Conservation (phyloP, 2,888 invertebrate species). For the Melieria omissa region DNA sequence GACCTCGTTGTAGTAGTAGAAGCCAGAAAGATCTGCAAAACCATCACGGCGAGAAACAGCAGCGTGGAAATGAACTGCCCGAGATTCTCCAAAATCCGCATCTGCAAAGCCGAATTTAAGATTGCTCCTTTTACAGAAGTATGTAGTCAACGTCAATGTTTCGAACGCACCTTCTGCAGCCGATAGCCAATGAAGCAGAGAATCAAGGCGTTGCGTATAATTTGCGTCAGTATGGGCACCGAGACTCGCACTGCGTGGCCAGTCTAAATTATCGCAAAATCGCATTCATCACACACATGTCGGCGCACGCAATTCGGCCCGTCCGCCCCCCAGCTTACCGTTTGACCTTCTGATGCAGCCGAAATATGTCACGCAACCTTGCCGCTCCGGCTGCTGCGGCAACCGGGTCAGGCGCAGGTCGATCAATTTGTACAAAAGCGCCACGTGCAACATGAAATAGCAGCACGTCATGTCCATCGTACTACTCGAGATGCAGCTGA, state of each 20-base stretch:
- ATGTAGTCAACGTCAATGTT: background rate
- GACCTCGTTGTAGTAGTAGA: constrained; percentile 58
- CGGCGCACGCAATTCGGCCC: background rate
- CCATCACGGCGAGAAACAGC: constrained; percentile 54
- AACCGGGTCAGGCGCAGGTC: constrained; percentile 48
- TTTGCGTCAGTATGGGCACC: constrained; percentile 52
- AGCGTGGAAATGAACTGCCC: constrained; percentile 48
- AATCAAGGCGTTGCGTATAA: constrained; percentile 56
- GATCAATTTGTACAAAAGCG: constrained; percentile 51
- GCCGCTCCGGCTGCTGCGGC: constrained; percentile 18
- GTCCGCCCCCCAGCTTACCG: constrained; percentile 17
- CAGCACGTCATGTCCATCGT: constrained; percentile 56
- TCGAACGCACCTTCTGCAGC: constrained; percentile 44
- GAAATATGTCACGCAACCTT: constrained; percentile 27
- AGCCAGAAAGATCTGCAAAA: constrained; percentile 58
- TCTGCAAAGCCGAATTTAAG: constrained; percentile 18
- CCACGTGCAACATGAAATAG: constrained; percentile 55
- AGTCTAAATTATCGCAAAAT: constrained; percentile 24
- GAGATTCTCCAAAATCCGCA: constrained; percentile 45
- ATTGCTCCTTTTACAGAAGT: background rate
- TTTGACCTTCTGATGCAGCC: constrained; percentile 34
- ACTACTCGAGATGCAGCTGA: constrained; percentile 49
- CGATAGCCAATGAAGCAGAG: constrained; percentile 58
- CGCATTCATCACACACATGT: background rate
- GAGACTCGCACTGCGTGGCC: constrained; percentile 49